Evolutionary conservation across 2,113 vertebrate genomes (phyloP).

Genomic region (Strix uralensis): DNA sequence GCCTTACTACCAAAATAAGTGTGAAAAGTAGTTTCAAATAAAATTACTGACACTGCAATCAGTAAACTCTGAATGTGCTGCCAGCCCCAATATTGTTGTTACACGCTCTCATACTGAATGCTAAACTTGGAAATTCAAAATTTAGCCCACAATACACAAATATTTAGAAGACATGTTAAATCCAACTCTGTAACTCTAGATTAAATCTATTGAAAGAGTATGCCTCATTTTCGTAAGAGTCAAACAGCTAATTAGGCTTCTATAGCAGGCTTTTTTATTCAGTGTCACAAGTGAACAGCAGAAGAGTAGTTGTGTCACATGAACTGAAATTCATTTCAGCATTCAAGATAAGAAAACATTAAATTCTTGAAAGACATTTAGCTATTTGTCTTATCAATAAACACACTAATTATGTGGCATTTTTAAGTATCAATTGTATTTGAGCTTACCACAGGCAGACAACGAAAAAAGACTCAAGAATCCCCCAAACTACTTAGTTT

Average conservation of each 20-base stretch:
- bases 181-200: not conserved
- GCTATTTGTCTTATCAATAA: not conserved
- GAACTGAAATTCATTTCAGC: not conserved
- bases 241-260: not conserved
- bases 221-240: not conserved
- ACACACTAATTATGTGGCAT: not conserved
- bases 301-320: not conserved
- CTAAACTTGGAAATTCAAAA: not conserved
- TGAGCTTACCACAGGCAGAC: not conserved
- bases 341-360: not conserved
- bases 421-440: not conserved
- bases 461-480: not conserved
- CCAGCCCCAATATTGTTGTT: not conserved
- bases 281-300: not conserved
- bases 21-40: not conserved
- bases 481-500: not conserved
- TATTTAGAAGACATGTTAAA: not conserved
- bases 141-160: not conserved
- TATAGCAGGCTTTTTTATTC: not conserved
- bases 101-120: fast-evolving
- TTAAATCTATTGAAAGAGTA: not conserved
- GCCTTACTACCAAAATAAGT: not conserved
- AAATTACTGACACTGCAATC: not conserved
- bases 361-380: not conserved
- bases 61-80: not conserved